These are phyloP conservation scores for Mantis religiosa DNA, from an alignment of 2,888 invertebrate species.

Conservation along the genomic window DNA sequence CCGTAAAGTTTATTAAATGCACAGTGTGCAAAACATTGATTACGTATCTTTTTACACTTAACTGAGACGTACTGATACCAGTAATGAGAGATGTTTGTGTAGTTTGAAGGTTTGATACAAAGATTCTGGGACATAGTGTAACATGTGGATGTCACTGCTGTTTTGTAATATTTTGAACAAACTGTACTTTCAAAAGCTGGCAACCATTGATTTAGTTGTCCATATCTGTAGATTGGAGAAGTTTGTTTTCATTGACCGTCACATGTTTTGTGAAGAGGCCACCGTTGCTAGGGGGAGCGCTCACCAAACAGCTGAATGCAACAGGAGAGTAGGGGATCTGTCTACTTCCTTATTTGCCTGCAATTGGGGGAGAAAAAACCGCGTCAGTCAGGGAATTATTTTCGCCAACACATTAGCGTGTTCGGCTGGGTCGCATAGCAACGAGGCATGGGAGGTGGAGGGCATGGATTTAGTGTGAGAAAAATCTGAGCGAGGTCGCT, in stretches of 20 bases:
- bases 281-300: background rate
- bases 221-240: too few relatives aligned
- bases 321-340: background rate
- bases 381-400: background rate
- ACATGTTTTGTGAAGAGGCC: background rate
- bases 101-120: too few relatives aligned
- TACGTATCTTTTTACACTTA: too few relatives aligned
- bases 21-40: too few relatives aligned
- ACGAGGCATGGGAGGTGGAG: background rate
- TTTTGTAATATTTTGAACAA: too few relatives aligned
- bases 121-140: too few relatives aligned
- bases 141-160: too few relatives aligned
- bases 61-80: too few relatives aligned
- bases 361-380: background rate
- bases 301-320: background rate
- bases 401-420: background rate
- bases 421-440: background rate
- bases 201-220: too few relatives aligned
- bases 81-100: too few relatives aligned
- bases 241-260: background rate
- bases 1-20: too few relatives aligned
- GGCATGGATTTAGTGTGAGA: background rate
- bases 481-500: background rate
- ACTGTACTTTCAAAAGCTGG: too few relatives aligned
- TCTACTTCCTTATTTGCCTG: slow-evolving; percentile 1